A percentile compares a stretch with the other conserved stretches of the same genome.
Conservation (phyloP, 2,888 invertebrate species). For the Lithophane leautieri region DNA sequence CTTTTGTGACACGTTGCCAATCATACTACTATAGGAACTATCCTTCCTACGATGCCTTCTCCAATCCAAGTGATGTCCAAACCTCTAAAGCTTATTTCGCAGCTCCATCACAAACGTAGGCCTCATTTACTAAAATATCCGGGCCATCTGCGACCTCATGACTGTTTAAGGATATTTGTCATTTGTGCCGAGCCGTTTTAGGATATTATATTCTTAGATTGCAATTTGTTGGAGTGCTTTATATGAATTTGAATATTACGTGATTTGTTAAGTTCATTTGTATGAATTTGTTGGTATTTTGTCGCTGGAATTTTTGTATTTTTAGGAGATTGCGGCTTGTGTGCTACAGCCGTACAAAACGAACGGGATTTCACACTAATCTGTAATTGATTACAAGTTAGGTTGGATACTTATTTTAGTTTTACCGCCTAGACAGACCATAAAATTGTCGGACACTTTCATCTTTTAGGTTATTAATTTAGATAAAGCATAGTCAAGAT, state of each 20-base stretch:
- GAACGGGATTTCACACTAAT: background rate
- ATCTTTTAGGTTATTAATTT: background rate
- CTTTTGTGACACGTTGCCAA: background rate
- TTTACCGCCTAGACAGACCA: background rate
- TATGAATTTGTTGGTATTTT: constrained; percentile 8
- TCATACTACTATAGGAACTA: background rate
- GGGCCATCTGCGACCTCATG: constrained; percentile 85
- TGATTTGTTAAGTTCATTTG: constrained; percentile 24
- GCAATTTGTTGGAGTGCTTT: constrained; percentile 62
- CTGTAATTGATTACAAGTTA: background rate
- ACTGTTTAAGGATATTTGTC: constrained; percentile 83
- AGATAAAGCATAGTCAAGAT: background rate
- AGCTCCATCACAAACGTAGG: constrained; percentile 78
- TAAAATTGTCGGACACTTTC: background rate
- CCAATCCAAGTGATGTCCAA: constrained; percentile 24
- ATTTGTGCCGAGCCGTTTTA: constrained; percentile 72
- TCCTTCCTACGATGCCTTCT: constrained; percentile 27
- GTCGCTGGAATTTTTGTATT: background rate
- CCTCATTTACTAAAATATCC: constrained; percentile 88
- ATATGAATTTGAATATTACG: constrained; percentile 47
- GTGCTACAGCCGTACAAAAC: background rate
- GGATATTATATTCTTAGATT: constrained; percentile 65
- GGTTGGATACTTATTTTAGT: background rate
- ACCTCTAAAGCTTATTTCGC: constrained; percentile 63
- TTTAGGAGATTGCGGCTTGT: background rate